Percentiles rank a stretch among this genome's conserved stretches.
phyloP scores from a whole-genome alignment of 1,140 invertebrate genomes.

The Chrysoperla carnea region DNA sequence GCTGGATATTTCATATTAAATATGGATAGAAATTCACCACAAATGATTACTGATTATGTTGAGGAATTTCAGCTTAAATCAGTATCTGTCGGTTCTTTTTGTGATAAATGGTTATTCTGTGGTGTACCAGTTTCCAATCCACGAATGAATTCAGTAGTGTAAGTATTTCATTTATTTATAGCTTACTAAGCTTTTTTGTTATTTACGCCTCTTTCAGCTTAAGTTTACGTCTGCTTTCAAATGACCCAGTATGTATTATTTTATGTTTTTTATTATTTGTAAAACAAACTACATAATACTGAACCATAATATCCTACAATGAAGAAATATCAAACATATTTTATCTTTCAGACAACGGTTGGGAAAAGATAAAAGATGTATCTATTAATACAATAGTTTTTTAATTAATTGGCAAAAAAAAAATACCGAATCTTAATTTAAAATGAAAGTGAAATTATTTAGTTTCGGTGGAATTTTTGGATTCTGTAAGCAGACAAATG shows the following conservation, averaged over 20 bases:
- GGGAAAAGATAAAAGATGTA: too few species aligned
- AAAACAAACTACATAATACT: not conserved
- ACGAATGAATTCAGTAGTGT: conserved; percentile 25
- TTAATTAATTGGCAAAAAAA: too few species aligned
- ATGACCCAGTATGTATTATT: not conserved
- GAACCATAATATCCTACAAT: not conserved
- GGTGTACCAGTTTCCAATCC: conserved; percentile 34
- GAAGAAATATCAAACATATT: too few species aligned
- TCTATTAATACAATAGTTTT: too few species aligned
- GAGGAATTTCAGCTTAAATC: conserved; percentile 17
- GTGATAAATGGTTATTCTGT: conserved; percentile 27
- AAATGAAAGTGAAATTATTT: too few species aligned
- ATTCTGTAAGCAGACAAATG: too few species aligned
- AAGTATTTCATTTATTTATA: conserved; percentile 9
- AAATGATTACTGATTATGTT: conserved; percentile 20
- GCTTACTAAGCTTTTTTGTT: not conserved
- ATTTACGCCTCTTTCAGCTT: too few species aligned
- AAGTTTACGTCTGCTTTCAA: not conserved
- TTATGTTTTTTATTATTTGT: not conserved
- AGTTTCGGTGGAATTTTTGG: too few species aligned
- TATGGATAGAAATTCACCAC: conserved; percentile 29
- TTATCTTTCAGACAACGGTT: too few species aligned
- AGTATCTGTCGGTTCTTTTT: conserved; percentile 19
- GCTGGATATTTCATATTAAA: conserved; percentile 35
- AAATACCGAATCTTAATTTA: too few species aligned